phyloP scores from a whole-genome alignment of 1,140 invertebrate genomes.

The Philotrypesis tridentata region DNA sequence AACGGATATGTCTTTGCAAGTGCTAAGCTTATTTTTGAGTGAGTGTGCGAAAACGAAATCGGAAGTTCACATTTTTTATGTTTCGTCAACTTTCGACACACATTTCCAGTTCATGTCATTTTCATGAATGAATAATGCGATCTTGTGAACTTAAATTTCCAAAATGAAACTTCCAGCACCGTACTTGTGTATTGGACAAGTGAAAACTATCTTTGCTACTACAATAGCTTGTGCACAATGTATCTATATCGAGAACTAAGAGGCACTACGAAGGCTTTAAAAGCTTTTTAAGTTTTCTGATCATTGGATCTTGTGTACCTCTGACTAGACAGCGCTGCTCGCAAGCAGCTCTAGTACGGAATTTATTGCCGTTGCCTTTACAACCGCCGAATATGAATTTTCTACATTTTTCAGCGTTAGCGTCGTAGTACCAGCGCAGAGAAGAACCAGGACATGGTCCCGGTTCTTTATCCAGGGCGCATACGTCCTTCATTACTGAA shows the following conservation, averaged over 20 bases:
- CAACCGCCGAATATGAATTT: conserved; percentile 80
- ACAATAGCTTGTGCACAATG: neutral
- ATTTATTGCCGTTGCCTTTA: conserved; percentile 81
- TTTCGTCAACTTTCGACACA: too few species aligned
- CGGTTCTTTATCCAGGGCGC: conserved; percentile 73
- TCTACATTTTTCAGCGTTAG: conserved; percentile 72
- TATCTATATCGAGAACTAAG: conserved; percentile 26
- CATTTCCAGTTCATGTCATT: too few species aligned
- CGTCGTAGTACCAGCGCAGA: conserved; percentile 79
- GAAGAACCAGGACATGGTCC: conserved; percentile 76
- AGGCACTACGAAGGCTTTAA: neutral
- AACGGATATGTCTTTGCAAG: neutral
- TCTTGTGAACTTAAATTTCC: neutral
- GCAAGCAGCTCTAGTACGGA: conserved; percentile 76
- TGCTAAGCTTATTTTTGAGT: neutral
- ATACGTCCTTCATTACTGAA: conserved; percentile 74
- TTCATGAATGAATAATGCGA: neutral
- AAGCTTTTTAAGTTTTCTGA: conserved; percentile 29
- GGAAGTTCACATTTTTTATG: neutral
- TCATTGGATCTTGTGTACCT: conserved; percentile 57
- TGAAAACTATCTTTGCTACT: conserved; percentile 20
- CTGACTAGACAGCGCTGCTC: conserved; percentile 72
- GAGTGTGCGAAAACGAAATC: neutral
- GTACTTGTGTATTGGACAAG: neutral
- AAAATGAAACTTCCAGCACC: conserved; percentile 24